Evolutionary conservation across 1,140 invertebrate genomes (phyloP), one percentile per base, ranked within the genome.

Genomic region (Pseudomyrmex cubaensis): DNA sequence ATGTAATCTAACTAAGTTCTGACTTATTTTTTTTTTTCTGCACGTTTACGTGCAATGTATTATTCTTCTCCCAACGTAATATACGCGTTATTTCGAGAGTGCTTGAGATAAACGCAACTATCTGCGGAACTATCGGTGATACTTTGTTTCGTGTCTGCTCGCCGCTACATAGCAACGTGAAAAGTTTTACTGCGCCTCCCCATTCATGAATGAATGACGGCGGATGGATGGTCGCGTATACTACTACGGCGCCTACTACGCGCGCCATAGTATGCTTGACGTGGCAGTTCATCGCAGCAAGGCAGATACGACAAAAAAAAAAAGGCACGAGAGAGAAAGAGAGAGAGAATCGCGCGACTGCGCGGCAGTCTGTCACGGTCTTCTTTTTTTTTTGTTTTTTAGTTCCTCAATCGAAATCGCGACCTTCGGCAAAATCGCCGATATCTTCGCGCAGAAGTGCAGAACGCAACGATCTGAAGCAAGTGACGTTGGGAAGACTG

Each of bases 181-280:
- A 67, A 66, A 77, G 62, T 54, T 77, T 3, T 17, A 25, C 48
- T 22, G 35, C 22, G 74, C 25, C 54, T 25, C 22, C 9, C 17
- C 62, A 52, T 54, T 77, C 50, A 77, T 77, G 48, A 67, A 77
- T 77, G 62, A 67, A 77, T 48, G n/a, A 9, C 13, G 46, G 44
- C 56, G 17, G n/a, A 22, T 15, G 2, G 46, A 44, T 15, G 50
- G 12, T 13, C 61, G 74, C 61, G 12, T 76, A 76, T 75, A 75
- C 48, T 66, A 77, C 48, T 67, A 67, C n/a, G 46, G 12, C 15
- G 15, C 22, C 61, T 77, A 76, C 61, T 76, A 77, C 74, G 62
- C 62, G 56, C 57, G 57, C n/a, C 46, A 17, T 44, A 35, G 4
- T 35, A 35, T 44, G 73, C 15, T 17, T 75, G 73, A 64, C 61